Evolutionary conservation across 2,888 invertebrate species (phyloP).

Genomic region (Volucella inflata): DNA sequence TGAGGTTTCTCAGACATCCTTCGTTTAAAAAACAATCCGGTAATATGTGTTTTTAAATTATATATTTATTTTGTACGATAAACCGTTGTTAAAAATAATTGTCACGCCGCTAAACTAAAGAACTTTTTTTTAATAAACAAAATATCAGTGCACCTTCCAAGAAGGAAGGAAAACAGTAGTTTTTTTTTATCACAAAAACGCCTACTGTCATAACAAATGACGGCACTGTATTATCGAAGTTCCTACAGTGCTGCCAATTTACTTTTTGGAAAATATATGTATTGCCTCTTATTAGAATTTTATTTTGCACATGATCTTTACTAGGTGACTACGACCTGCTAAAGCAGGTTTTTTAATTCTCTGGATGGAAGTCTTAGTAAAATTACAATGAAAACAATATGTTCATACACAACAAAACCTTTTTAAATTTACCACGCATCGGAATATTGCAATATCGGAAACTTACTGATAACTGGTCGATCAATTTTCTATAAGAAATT

Average conservation of each 20-base stretch:
- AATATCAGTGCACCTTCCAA: conserved; percentile 20
- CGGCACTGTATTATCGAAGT: conserved; percentile 36
- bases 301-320: too few species aligned
- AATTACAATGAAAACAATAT: too few species aligned
- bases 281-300: too few species aligned
- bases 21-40: neutral
- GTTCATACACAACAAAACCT: too few species aligned
- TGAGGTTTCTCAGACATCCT: conserved; percentile 47
- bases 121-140: conserved; percentile 16
- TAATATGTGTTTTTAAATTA: neutral
- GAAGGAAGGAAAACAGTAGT: neutral
- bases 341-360: too few species aligned
- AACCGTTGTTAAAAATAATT: neutral
- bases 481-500: too few species aligned
- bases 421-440: too few species aligned
- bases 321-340: too few species aligned
- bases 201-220: conserved; percentile 71
- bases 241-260: conserved; percentile 29
- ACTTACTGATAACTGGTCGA: too few species aligned
- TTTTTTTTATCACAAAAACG: conserved; percentile 47
- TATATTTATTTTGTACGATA: neutral
- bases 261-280: neutral
- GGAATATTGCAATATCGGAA: too few species aligned
- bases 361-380: too few species aligned
- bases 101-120: conserved; percentile 8